Percentiles rank a stretch among this genome's conserved stretches.
These are phyloP conservation scores for Phyllostomus hastatus DNA, from an alignment of 2,113 vertebrate genomes.

Conservation along the genomic window DNA sequence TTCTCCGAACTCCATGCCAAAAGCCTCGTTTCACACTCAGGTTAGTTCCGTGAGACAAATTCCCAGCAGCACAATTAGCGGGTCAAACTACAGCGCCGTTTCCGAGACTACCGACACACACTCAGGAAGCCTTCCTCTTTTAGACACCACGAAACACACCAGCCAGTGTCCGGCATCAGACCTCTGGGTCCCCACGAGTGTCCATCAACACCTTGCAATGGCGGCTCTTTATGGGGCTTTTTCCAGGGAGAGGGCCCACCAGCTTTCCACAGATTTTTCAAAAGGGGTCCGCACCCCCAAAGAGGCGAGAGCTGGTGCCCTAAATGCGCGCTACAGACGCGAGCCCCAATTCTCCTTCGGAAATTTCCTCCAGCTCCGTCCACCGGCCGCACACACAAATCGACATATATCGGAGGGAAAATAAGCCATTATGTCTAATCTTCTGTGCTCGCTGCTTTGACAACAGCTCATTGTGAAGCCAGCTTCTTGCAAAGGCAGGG, in stretches of 20 bases:
- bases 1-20: not conserved
- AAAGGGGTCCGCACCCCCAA: not conserved
- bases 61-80: not conserved
- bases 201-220: not conserved
- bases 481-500: not conserved
- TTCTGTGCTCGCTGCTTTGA: conserved; percentile 34
- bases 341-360: conserved; percentile 19
- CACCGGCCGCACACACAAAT: conserved; percentile 48
- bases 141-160: conserved; percentile 1
- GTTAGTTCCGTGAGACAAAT: not conserved
- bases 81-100: not conserved
- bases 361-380: conserved; percentile 25
- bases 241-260: not conserved
- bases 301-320: not conserved
- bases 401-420: conserved; percentile 38
- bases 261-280: not conserved
- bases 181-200: not conserved
- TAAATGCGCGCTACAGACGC: not conserved
- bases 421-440: conserved; percentile 38
- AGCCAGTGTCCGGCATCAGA: not conserved
- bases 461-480: conserved; percentile 17
- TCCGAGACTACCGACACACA: not conserved
- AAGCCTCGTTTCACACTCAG: not conserved
- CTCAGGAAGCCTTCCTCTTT: not conserved
- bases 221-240: not conserved